Base-by-base conservation (phyloP, 2,888 invertebrate species). In the Cryptops parisi region DNA sequence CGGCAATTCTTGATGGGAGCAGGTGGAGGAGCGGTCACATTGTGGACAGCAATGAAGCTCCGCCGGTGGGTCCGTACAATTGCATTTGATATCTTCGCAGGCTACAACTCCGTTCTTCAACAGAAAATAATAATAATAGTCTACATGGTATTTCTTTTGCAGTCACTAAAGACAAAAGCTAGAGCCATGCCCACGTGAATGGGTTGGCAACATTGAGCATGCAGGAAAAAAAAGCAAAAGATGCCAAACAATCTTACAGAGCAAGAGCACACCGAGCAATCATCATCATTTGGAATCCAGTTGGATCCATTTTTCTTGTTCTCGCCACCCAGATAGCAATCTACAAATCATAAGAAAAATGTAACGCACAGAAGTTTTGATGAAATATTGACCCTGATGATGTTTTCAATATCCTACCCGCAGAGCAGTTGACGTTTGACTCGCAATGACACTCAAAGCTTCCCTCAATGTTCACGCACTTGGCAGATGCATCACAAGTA, bases 391-490 rank as follows among this genome's bases (percentile, higher is more conserved):
- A n/a, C n/a, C n/a, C n/a, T n/a, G n/a, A n/a, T n/a, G n/a, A n/a
- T n/a, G n/a, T n/a, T n/a, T n/a, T 38, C 25, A 24, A 12, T 5
- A 9, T 24, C 60, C 59, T 62, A 67, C 67, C 64, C 59, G 63
- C 58, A 52, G 64, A 64, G 60, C 68, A 68, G 54, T 58, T 60
- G 48, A 57, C 59, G 15, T 72, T 72, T 27, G 65, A 58, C 15
- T 69, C 70, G 68, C 88, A 89, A 62, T 77, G 73, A 69, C 90
- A 89, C 62, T 76, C 72, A 70, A 83, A 89, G 53, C 82, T 78
- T 47, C 90, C 89, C 47, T 83, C 79, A 6, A 76, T 79, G 69
- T 89, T 89, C 61, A 81, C 73, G 70, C 89, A 90, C 60, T 76
- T 76, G 60, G 86, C 81, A 61, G 78, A 79, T 45, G 78, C 75